These are phyloP conservation scores for Poeciliopsis paucimaculata DNA, from an alignment of 2,797 vertebrate genomes.

Conservation along the genomic window DNA sequence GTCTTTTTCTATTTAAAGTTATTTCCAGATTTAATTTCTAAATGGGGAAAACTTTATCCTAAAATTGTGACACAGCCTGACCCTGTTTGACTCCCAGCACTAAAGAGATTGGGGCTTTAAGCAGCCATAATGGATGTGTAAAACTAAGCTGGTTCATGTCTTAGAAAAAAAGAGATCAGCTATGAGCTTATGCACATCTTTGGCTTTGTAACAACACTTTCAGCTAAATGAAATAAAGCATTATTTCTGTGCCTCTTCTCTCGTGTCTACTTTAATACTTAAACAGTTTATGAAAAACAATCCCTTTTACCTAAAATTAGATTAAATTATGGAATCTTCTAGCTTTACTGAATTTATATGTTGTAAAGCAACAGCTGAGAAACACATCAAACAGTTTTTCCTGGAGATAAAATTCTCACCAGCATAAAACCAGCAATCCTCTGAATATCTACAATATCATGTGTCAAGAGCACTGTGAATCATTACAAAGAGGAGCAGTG, in stretches of 20 bases:
- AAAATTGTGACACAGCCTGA: conserved; percentile 15
- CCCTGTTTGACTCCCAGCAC: conserved; percentile 34
- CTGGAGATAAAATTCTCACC: conserved; percentile 25
- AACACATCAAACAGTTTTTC: conserved; percentile 23
- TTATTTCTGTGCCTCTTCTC: conserved; percentile 5
- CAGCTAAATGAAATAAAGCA: conserved; percentile 22
- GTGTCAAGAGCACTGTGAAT: conserved; percentile 63
- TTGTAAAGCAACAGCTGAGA: conserved; percentile 20
- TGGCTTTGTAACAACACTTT: conserved; percentile 35
- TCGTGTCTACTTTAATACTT: conserved; percentile 3
- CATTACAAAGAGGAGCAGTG: conserved; percentile 62
- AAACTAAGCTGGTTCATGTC: conserved; percentile 63
- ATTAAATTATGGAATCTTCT: neutral
- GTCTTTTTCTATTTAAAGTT: conserved; percentile 21
- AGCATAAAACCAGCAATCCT: conserved; percentile 32
- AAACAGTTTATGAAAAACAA: conserved; percentile 1
- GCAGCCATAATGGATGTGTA: conserved; percentile 53
- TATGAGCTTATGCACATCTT: conserved; percentile 35
- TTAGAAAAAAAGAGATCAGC: conserved; percentile 62
- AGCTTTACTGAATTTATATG: conserved; percentile 9
- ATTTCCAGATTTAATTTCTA: conserved; percentile 45
- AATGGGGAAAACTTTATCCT: conserved; percentile 57
- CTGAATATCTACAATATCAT: conserved; percentile 42
- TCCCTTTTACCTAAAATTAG: neutral
- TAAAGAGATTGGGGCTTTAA: conserved; percentile 63